Base-by-base conservation (phyloP, 2,113 vertebrate species). In the Conger conger region DNA sequence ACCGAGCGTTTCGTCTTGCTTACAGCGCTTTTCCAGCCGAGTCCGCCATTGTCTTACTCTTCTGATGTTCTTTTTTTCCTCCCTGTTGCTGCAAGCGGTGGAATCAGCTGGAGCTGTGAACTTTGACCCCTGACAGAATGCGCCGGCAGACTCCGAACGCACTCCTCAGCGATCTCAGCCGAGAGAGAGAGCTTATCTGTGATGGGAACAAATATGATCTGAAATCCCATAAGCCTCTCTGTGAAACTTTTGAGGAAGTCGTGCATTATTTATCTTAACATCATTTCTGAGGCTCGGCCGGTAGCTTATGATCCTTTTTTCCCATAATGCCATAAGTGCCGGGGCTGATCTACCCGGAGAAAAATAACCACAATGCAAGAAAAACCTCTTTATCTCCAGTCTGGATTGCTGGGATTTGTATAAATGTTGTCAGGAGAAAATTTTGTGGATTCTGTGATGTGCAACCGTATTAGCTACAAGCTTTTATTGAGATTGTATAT, bases 221-320 rank as follows among this genome's bases (percentile, higher is more conserved):
- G 42, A 38, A 84, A 78, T 78, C 83, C 73, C 20, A 18, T 50
- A 83, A 77, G 23, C 83, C 45, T 35, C 36, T 36, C 13, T 38
- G 0, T 33, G 42, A 63, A 84, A 54, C 77, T 80, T 84, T 79
- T 38, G 23, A 79, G 37, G 78, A 84, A 77, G 50, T 36, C 11
- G 13, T 79, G 20, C 35, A 79, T 79, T 84, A 60, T 84, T 60
- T 84, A 79, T 54, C 50, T 63, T 79, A 80, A n/a, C 30, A 76
- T 76, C 36, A 82, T 57, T 82, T 82, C 54, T 63, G n/a, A 30
- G 57, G 18, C 37, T 63, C 18, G 4, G 81, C 17, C 27, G 5
- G 60, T 30, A 73, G 6, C 68, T 73, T 33, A 30, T n/a, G 13
- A 36, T 68, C 27, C 20, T 42, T 68, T 68, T 40, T 33, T 7